These are phyloP conservation scores for Intellagama lesueurii DNA, from an alignment of 2,797 vertebrate genomes.

Conservation along the genomic window DNA sequence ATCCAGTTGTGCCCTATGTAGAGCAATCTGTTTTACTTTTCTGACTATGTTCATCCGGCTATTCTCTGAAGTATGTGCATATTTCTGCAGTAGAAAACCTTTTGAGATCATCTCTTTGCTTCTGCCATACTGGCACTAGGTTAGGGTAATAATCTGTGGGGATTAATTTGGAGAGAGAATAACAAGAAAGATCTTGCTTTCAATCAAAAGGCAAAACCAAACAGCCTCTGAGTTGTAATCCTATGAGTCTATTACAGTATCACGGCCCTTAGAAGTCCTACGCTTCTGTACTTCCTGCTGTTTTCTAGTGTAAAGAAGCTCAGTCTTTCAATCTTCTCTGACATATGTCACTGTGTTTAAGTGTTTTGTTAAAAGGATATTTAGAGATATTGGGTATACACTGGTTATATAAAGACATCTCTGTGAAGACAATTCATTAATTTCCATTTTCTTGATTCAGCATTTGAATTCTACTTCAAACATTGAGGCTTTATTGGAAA, in stretches of 20 bases:
- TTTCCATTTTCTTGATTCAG: background rate
- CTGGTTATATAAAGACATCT: background rate
- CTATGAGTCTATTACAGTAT: background rate
- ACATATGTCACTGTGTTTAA: background rate
- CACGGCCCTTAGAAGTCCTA: background rate
- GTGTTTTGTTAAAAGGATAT: background rate
- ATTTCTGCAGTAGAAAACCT: background rate
- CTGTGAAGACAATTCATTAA: background rate
- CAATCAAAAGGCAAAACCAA: background rate
- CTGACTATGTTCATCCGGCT: background rate
- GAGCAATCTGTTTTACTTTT: slow-evolving; percentile 17
- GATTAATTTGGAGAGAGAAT: background rate
- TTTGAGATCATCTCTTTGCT: background rate
- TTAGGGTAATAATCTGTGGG: background rate
- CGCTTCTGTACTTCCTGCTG: slow-evolving; percentile 5
- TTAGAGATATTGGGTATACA: background rate
- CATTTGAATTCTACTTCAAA: slow-evolving; percentile 28
- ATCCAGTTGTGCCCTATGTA: slow-evolving; percentile 17
- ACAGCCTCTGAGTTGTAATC: background rate
- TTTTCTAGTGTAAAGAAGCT: slow-evolving; percentile 24
- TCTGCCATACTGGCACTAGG: background rate
- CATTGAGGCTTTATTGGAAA: background rate
- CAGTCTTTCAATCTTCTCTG: background rate
- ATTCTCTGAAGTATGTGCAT: background rate
- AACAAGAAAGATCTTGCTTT: background rate